Base-by-base conservation (phyloP, 2,113 vertebrate species). In the Passerina amoena region DNA sequence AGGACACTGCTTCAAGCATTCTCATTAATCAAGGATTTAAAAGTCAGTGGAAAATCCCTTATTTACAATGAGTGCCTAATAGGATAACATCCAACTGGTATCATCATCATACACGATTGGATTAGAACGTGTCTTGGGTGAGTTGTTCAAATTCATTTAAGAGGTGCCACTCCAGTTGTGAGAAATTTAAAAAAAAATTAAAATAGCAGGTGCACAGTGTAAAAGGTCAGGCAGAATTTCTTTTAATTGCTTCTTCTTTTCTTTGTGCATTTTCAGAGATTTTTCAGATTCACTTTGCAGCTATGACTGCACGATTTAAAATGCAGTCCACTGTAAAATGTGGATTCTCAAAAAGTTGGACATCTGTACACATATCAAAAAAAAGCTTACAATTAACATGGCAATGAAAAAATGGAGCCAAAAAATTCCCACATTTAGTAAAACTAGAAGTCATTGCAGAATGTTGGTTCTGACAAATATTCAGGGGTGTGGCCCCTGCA, bases 21-120 rank as follows among this genome's bases (percentile, higher is more conserved):
- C 92, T 96, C 94, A 94, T 96, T 96, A 96, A 96, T 89, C 69
- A 87, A 84, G 94, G 93, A 95, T 96, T 96, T 95, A 94, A 96
- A 95, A 94, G 85, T 91, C 95, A 88, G 71, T 56, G 72, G 84
- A 96, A 95, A 96, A 96, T 93, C 91, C 57, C 89, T 84, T 90
- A 90, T 92, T 96, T 96, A 95, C 92, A 87, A 78, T 16, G 37
- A 94, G 53, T 85, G 78, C 44, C 72, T 96, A 96, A 96, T 70
- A 91, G 95, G 94, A 96, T 96, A 96, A 97, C 90, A 96, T 86
- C 92, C 92, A 96, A 81, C 91, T 54, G 48, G 80, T 76, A 93
- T 93, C 92, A 95, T 92, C 82, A 81, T 76, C 86, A 83, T 64
- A 87, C 51, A 77, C 2, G 4, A 94, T 80, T 0, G 76, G 94